phyloP scores from a whole-genome alignment of 2,113 vertebrate species.

The Heterotis niloticus region DNA sequence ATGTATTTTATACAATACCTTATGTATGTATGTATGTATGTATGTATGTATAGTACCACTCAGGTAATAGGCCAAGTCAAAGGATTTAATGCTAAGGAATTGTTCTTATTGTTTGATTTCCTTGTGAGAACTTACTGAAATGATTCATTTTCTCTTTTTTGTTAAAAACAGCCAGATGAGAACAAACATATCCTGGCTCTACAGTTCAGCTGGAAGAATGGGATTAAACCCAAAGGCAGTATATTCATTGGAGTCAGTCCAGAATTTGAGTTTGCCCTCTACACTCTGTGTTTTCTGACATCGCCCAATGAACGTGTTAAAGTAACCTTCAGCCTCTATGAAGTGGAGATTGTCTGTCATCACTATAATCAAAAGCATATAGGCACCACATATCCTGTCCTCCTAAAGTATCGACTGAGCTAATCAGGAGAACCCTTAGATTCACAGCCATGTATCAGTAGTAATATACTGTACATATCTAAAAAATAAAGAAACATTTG shows the following conservation, averaged over 20 bases:
- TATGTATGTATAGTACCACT: neutral
- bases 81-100: no score
- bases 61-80: neutral
- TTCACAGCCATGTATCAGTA: neutral
- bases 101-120: no score
- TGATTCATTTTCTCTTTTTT: neutral
- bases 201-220: constrained; percentile 75
- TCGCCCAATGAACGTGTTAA: constrained; percentile 66
- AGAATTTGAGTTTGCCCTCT: constrained; percentile 71
- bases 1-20: neutral
- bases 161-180: constrained; percentile 60
- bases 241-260: constrained; percentile 74
- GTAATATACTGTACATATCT: neutral
- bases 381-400: constrained; percentile 69
- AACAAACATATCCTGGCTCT: constrained; percentile 70
- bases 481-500: neutral
- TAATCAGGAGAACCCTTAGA: neutral
- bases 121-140: no score
- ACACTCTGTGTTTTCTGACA: constrained; percentile 70
- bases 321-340: constrained; percentile 68
- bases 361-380: constrained; percentile 72
- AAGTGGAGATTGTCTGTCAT: constrained; percentile 72
- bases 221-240: constrained; percentile 71
- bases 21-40: no score
- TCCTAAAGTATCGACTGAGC: constrained; percentile 46